phyloP scores from a whole-genome alignment of 2,888 invertebrate species.

The Cetonia aurata region DNA sequence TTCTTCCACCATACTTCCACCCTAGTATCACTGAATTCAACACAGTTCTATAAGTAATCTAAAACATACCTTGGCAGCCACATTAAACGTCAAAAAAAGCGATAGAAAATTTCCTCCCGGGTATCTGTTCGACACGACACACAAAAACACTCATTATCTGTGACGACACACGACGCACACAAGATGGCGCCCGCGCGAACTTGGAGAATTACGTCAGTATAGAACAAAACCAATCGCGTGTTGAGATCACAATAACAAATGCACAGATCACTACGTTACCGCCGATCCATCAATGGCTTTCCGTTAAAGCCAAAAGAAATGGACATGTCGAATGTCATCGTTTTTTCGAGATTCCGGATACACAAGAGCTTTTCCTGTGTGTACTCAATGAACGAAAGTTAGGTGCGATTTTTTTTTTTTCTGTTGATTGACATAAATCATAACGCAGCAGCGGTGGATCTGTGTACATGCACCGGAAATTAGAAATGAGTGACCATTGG shows the following conservation, averaged over 20 bases:
- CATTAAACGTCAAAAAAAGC: conserved; percentile 25
- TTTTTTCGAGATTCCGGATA: conserved; percentile 21
- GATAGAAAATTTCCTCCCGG: conserved; percentile 22
- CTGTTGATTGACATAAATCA: conserved; percentile 34
- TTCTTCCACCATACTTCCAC: too few relatives aligned
- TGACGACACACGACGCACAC: conserved; percentile 32
- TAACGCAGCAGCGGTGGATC: conserved; percentile 23
- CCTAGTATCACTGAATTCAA: background rate
- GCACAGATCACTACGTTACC: conserved; percentile 24
- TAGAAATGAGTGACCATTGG: conserved; percentile 51
- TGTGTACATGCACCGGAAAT: conserved; percentile 45
- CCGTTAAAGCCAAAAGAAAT: conserved; percentile 2
- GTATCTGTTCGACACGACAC: conserved; percentile 16
- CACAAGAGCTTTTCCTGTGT: background rate
- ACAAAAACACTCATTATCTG: conserved; percentile 29
- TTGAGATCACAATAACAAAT: background rate
- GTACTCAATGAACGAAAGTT: background rate
- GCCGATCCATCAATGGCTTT: background rate
- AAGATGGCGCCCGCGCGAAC: conserved; percentile 14
- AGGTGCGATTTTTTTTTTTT: conserved; percentile 3
- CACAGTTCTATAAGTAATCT: background rate
- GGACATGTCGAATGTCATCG: conserved; percentile 10
- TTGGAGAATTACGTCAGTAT: background rate
- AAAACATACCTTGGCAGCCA: conserved; percentile 21
- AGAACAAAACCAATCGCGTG: background rate